These are phyloP conservation scores for Brachionus rotundiformis DNA, from an alignment of 1,140 invertebrate species.

Conservation along the genomic window DNA sequence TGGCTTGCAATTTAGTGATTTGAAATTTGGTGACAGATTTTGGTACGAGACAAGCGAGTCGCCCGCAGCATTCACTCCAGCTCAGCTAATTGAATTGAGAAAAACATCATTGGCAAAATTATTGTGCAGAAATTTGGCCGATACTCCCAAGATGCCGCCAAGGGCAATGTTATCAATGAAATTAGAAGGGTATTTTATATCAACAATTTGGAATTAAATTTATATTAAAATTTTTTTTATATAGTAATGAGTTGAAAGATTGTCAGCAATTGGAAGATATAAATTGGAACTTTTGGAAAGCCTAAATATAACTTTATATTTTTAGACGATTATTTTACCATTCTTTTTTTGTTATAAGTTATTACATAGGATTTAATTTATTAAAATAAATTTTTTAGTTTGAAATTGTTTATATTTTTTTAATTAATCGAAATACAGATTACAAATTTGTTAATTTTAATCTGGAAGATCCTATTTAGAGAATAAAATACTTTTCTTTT, in stretches of 20 bases:
- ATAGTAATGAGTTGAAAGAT: slow-evolving; percentile 33
- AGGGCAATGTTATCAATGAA: slow-evolving; percentile 7
- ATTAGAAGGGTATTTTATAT: slow-evolving; percentile 30
- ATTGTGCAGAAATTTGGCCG: slow-evolving; percentile 23
- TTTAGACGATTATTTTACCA: neutral
- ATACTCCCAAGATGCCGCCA: slow-evolving; percentile 16
- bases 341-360: slow-evolving; percentile 16
- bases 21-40: slow-evolving; percentile 86
- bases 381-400: neutral
- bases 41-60: slow-evolving; percentile 78
- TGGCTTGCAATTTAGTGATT: slow-evolving; percentile 84
- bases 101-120: slow-evolving; percentile 9
- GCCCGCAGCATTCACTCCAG: slow-evolving; percentile 2
- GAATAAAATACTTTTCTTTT: too few relatives aligned
- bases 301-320: neutral
- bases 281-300: slow-evolving; percentile 39
- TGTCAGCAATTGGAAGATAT: slow-evolving; percentile 13
- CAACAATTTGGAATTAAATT: neutral
- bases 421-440: too few relatives aligned
- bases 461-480: too few relatives aligned
- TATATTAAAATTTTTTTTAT: neutral
- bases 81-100: slow-evolving; percentile 40
- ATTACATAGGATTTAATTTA: neutral
- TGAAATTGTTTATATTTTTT: too few relatives aligned
- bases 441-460: too few relatives aligned